Evolutionary conservation across 2,113 vertebrate genomes (phyloP).

Genomic region (Sterrhoptilus dennistouni): DNA sequence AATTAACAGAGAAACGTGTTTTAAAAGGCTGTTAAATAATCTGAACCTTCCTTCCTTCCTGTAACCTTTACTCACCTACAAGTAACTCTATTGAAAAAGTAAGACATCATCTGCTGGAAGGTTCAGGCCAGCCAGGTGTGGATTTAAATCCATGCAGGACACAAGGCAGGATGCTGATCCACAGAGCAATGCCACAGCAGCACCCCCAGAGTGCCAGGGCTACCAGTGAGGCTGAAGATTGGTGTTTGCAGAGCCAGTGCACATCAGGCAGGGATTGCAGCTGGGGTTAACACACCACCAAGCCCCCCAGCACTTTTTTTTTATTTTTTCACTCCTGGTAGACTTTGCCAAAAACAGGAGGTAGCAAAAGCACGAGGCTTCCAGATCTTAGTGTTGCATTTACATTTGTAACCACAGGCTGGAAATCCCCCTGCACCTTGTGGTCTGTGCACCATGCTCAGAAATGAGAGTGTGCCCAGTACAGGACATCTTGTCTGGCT

Average conservation of each 20-base stretch:
- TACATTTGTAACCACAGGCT: not conserved
- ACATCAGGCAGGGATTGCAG: not conserved
- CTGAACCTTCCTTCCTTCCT: not conserved
- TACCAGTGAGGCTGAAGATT: not conserved
- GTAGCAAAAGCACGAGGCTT: not conserved
- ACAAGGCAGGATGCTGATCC: not conserved
- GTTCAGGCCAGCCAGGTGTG: not conserved
- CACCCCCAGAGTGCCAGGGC: not conserved
- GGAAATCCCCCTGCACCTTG: not conserved
- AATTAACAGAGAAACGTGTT: not conserved
- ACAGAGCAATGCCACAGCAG: not conserved
- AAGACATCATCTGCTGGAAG: accelerated
- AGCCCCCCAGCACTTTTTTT: not conserved
- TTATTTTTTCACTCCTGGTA: not conserved
- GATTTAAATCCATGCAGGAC: not conserved
- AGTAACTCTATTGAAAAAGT: not conserved
- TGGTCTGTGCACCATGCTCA: accelerated
- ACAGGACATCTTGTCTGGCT: not conserved
- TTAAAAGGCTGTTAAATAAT: not conserved
- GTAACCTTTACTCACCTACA: not conserved
- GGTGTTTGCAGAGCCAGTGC: not conserved
- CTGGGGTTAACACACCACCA: not conserved
- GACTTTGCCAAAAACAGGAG: not conserved
- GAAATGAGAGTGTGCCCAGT: not conserved
- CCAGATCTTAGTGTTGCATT: not conserved